These are phyloP conservation scores for Acleris literana DNA, from an alignment of 2,888 invertebrate genomes.

Conservation along the genomic window DNA sequence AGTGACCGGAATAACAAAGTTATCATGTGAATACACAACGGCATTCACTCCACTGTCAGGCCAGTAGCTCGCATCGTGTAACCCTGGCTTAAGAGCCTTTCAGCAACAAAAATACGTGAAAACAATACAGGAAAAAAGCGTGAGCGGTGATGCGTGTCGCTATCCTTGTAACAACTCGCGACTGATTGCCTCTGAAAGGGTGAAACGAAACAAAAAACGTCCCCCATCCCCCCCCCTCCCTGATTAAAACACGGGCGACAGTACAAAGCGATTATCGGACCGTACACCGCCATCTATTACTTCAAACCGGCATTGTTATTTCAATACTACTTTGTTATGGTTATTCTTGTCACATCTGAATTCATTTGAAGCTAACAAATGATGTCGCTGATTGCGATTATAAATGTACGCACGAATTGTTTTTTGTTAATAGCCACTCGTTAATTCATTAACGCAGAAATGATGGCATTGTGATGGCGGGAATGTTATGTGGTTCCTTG, in stretches of 20 bases:
- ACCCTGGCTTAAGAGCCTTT: background rate
- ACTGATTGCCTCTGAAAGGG: conserved; percentile 75
- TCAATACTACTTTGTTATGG: conserved; percentile 55
- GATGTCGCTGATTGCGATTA: conserved; percentile 26
- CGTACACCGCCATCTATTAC: conserved; percentile 64
- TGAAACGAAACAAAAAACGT: conserved; percentile 57
- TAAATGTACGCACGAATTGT: conserved; percentile 29
- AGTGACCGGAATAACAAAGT: no score
- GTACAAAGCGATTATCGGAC: conserved; percentile 78
- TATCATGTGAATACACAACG: background rate
- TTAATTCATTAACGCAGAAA: conserved; percentile 31
- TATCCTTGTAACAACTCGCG: conserved; percentile 67
- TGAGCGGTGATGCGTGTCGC: conserved; percentile 60
- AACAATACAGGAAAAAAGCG: conserved; percentile 43
- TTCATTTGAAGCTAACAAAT: conserved; percentile 36
- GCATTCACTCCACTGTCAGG: background rate
- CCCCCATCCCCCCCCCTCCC: conserved; percentile 44
- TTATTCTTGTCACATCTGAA: conserved; percentile 49
- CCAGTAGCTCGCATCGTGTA: no score
- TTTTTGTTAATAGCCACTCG: conserved; percentile 29
- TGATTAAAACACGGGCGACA: conserved; percentile 71
- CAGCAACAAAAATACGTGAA: conserved; percentile 48
- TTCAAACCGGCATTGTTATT: conserved; percentile 44
- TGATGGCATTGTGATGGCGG: conserved; percentile 25
- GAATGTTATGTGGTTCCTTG: conserved; percentile 1